Base-by-base conservation (phyloP, 92 coral and sea anemone species). In the Ricordea florida region DNA sequence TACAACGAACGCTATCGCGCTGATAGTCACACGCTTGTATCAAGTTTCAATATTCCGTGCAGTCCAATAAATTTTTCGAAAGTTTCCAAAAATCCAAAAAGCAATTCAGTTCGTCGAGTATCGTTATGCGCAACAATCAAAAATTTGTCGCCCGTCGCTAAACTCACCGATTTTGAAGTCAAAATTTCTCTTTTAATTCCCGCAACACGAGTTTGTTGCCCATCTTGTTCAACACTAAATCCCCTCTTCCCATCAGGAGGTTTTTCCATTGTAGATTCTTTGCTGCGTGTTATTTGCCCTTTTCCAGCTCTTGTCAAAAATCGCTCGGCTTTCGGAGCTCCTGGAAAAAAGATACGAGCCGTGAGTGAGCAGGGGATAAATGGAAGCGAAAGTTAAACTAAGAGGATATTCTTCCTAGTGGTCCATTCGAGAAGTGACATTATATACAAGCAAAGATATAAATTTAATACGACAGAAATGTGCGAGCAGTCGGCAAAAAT, bases 151-250 rank as follows among this genome's bases (percentile, higher is more conserved):
- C 76, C 74, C 46, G 74, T 72, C 31, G 47, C 9, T 40, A 7
- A 60, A 91, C 97, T 87, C 33, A 91, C 97, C 51, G 75, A 52
- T 45, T 87, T 87, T 56, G 38, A 64, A 71, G 76, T 66, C n/a
- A 55, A 74, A 32, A 78, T 37, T 33, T 87, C 83, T 69, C 93
- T 79, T 57, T 91, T 91, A 44, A 31, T 37, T 40, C 97, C 87
- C 48, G 73, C 59, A 62, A 55, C 83, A 62, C 66, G 58, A 57
- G 82, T 72, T 76, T 81, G 74, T 72, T 66, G 77, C 36, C 84
- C 76, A 35, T 78, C 71, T 58, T 14, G 80, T 32, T 31, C 55
- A 61, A 44, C 36, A 31, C 32, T 72, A 74, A 79, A 72, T 79
- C 79, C 83, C 78, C 86, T 70, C 70, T 24, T 61, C 74, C 53